These are phyloP conservation scores for Neodiprion fabricii DNA, from an alignment of 1,140 invertebrate species.

Conservation along the genomic window DNA sequence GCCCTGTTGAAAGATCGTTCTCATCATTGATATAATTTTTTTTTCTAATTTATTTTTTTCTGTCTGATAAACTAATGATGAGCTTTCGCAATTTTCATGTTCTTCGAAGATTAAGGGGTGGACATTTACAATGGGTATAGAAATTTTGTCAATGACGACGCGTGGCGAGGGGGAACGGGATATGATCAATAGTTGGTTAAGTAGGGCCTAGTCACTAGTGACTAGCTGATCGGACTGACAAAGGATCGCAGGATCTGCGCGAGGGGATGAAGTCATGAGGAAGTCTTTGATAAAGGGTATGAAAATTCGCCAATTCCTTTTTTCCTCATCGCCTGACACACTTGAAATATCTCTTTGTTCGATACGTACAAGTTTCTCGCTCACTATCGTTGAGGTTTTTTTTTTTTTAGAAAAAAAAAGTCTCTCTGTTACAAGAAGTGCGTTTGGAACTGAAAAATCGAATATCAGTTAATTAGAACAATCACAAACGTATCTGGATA, in stretches of 20 bases:
- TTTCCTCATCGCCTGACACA: conserved; percentile 23
- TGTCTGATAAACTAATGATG: too few relatives aligned
- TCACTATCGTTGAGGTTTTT: too few relatives aligned
- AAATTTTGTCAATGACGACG: conserved; percentile 2
- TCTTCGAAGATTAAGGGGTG: neutral
- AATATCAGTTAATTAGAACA: too few relatives aligned
- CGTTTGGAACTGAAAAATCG: too few relatives aligned
- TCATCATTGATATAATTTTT: too few relatives aligned
- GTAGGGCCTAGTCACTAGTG: neutral
- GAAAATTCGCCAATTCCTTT: conserved; percentile 39
- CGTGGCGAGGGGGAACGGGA: neutral
- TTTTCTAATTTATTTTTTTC: too few relatives aligned
- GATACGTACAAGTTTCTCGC: neutral
- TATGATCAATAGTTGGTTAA: neutral
- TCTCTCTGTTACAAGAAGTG: too few relatives aligned
- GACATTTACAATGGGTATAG: neutral
- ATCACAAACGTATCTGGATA: too few relatives aligned
- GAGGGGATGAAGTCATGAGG: conserved; percentile 10
- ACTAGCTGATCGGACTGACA: neutral
- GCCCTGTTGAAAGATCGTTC: too few relatives aligned
- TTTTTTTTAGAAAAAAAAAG: too few relatives aligned
- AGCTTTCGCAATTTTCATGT: too few relatives aligned
- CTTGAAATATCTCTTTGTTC: conserved; percentile 17
- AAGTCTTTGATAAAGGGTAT: conserved; percentile 35
- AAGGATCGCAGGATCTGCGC: neutral